Percentiles rank a stretch among this genome's conserved stretches.
Evolutionary conservation across 2,113 vertebrate species (phyloP).

Genomic region (Ptyas mucosa): DNA sequence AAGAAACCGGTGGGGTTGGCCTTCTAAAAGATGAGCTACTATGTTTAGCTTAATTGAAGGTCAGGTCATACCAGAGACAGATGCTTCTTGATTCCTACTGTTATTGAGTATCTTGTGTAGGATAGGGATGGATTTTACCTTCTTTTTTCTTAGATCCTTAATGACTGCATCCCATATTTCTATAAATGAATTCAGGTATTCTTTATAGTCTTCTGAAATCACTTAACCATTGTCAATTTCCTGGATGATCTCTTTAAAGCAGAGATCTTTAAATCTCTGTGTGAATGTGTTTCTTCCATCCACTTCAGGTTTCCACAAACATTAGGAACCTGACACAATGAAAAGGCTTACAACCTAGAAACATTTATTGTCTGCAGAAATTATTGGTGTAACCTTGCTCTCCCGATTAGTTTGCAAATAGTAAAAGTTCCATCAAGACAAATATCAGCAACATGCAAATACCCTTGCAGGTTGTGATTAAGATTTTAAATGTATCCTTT

Average conservation of each 20-base stretch:
- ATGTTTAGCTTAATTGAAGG: conserved; percentile 61
- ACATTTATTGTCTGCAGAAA: conserved; percentile 77
- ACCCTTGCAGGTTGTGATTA: conserved; percentile 96
- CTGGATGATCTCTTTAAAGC: conserved; percentile 1
- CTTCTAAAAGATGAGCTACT: conserved; percentile 60
- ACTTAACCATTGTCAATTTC: conserved; percentile 34
- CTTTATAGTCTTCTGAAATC: conserved; percentile 49
- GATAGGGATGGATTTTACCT: conserved; percentile 44
- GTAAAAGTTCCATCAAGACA: conserved; percentile 84
- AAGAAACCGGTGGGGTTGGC: conserved; percentile 47
- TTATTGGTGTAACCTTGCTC: conserved; percentile 82
- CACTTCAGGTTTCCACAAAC: conserved; percentile 52
- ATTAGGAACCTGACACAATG: conserved; percentile 60
- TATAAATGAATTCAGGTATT: conserved; percentile 50
- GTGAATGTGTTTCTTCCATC: neutral
- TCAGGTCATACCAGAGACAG: conserved; percentile 59
- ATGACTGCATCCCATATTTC: conserved; percentile 46
- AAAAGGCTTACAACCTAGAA: conserved; percentile 67
- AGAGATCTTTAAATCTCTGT: neutral
- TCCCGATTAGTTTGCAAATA: conserved; percentile 84
- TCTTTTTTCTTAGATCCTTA: conserved; percentile 57
- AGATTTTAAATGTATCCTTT: conserved; percentile 96
- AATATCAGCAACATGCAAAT: conserved; percentile 93
- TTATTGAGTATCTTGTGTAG: conserved; percentile 33
- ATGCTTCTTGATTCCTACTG: conserved; percentile 55